Evolutionary conservation across 2,113 vertebrate genomes (phyloP), one percentile per base, ranked within the genome.

Genomic region (Lampris megalopsis): DNA sequence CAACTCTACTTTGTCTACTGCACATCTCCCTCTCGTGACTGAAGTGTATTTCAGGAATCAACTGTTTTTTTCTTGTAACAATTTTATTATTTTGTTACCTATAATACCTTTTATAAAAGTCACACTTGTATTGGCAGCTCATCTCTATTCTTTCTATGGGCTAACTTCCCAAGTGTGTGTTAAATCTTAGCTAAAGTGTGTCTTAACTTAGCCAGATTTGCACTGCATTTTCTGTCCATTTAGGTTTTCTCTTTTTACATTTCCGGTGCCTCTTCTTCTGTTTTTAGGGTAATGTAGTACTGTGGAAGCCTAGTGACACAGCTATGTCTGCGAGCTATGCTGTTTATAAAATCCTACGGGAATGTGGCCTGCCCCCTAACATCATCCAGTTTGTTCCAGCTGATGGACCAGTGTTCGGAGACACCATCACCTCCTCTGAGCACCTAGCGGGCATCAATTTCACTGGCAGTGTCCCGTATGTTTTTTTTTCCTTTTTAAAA

Each of bases 291-390:
- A 99, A 99, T 0, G 97, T 99, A 53, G 97, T 99, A 1, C 91
- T 99, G 65, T 99, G 97, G 97, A 99, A 99, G 80, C 97, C 97
- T 83, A 99, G 98, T 0, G 98, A 99, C 87, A 89, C 95, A 0
- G 97, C 98, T 48, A 75, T 99, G 88, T 96, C 97, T 4, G 95
- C 98, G 63, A 99, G 94, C 93, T 97, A 97, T 0, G 85, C 94
- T 0, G 94, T 99, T 9, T 99, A 99, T 91, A 91, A 61, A 24
- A 11, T 95, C 68, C 94, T 99, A 61, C 91, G 96, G 1, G 95
- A 98, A 64, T 93, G 95, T 0, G 97, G 98, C 3, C 93, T 99
- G 7, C 98, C 98, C 0, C 97, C 96, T 0, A 93, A 95, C 71
- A 77, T 99, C 60, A 90, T 99, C 88, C 97, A 99, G 94, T 99